phyloP scores from a whole-genome alignment of 1,140 invertebrate genomes.

The Drosophila ambigua region DNA sequence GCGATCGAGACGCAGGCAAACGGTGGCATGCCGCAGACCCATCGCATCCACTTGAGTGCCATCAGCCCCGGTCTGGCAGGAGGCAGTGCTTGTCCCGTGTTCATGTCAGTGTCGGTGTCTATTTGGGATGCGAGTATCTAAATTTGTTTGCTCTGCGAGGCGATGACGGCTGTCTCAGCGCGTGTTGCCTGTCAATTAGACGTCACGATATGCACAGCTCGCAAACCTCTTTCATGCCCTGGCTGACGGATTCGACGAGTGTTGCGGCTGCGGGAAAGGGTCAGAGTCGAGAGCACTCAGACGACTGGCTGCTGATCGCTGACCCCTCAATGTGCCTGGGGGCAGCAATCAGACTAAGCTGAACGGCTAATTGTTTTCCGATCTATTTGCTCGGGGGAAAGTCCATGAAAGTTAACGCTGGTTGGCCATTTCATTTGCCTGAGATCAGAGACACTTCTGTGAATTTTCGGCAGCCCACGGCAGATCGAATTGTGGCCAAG shows the following conservation, averaged over 20 bases:
- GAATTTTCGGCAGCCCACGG: slow-evolving; percentile 15
- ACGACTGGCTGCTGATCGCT: too few species aligned
- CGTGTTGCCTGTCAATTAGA: slow-evolving; percentile 71
- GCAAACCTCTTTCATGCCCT: neutral
- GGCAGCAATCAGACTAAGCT: too few species aligned
- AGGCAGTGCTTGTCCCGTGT: slow-evolving; percentile 8
- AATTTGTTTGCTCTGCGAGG: slow-evolving; percentile 60
- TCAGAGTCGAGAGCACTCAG: too few species aligned
- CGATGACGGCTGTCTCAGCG: slow-evolving; percentile 51
- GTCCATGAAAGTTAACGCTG: too few species aligned
- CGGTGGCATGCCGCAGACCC: slow-evolving; percentile 23
- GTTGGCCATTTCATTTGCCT: too few species aligned
- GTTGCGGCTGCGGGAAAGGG: too few species aligned
- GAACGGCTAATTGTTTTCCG: too few species aligned
- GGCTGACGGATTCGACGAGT: too few species aligned
- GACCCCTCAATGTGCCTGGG: too few species aligned
- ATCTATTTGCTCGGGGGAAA: too few species aligned
- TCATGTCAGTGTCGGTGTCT: slow-evolving; percentile 14
- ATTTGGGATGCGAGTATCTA: slow-evolving; percentile 33
- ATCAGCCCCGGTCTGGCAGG: neutral
- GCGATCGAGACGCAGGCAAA: neutral
- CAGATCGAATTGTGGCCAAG: slow-evolving; percentile 23
- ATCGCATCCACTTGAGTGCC: slow-evolving; percentile 39
- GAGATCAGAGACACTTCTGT: neutral
- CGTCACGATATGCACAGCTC: slow-evolving; percentile 52